A percentile compares a stretch with the other conserved stretches of the same genome.
Evolutionary conservation across 2,797 vertebrate species (phyloP).

Genomic region (Siniperca undulata): DNA sequence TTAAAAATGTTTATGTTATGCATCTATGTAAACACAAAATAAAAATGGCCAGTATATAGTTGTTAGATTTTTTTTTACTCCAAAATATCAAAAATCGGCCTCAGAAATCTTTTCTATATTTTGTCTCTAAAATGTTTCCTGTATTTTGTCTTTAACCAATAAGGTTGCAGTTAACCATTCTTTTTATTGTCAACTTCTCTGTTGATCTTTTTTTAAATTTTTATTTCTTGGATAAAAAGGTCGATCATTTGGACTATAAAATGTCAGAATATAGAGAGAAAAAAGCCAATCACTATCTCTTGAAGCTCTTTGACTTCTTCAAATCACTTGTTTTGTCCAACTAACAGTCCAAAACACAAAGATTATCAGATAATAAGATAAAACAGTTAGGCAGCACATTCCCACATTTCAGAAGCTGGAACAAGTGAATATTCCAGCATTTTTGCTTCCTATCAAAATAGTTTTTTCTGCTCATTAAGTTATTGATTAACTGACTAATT

Average conservation of each 20-base stretch:
- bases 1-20: background rate
- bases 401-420: background rate
- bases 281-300: background rate
- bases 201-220: too few species aligned
- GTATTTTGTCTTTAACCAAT: background rate
- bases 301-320: background rate
- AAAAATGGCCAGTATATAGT: too few species aligned
- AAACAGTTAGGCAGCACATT: background rate
- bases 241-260: background rate
- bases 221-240: background rate
- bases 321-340: background rate
- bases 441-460: too few species aligned
- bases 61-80: too few species aligned
- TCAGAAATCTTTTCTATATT: too few species aligned
- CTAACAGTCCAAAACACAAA: background rate
- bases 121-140: too few species aligned
- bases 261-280: background rate
- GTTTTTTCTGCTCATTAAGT: background rate
- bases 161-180: background rate
- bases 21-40: background rate
- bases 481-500: background rate
- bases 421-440: background rate
- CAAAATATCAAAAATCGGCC: too few species aligned
- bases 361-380: background rate
- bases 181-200: background rate